Evolutionary conservation across 2,113 vertebrate genomes (phyloP).

Genomic region (Bothrops jararaca): DNA sequence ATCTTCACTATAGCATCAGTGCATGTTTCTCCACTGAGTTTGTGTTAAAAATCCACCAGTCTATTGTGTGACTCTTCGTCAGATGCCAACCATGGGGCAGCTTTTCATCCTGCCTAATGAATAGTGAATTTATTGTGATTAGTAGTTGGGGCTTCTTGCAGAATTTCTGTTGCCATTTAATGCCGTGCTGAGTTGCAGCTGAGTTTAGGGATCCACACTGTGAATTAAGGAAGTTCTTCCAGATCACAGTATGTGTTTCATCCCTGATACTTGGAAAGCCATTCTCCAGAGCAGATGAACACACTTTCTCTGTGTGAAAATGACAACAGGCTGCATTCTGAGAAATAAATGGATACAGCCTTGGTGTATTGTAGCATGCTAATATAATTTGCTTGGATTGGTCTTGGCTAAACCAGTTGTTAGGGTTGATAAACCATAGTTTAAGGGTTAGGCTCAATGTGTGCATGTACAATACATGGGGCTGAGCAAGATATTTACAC

Average conservation of each 20-base stretch:
- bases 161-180: not conserved
- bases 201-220: not conserved
- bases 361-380: not conserved
- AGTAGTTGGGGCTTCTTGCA: not conserved
- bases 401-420: not conserved
- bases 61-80: not conserved
- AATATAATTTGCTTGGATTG: not conserved
- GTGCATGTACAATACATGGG: not conserved
- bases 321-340: not conserved
- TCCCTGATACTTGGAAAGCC: not conserved
- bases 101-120: not conserved
- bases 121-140: constrained; percentile 8
- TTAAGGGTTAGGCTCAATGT: not conserved
- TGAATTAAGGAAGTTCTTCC: not conserved
- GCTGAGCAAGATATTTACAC: not conserved
- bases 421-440: not conserved
- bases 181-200: not conserved
- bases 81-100: not conserved
- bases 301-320: not conserved
- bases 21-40: no score
- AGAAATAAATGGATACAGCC: not conserved
- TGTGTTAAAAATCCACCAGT: not conserved
- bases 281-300: not conserved
- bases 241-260: not conserved
- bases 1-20: not conserved